Percentiles rank a stretch among this genome's conserved stretches.
These are phyloP conservation scores for Drosophila villosipedis DNA, from an alignment of 2,888 invertebrate genomes.

Conservation along the genomic window DNA sequence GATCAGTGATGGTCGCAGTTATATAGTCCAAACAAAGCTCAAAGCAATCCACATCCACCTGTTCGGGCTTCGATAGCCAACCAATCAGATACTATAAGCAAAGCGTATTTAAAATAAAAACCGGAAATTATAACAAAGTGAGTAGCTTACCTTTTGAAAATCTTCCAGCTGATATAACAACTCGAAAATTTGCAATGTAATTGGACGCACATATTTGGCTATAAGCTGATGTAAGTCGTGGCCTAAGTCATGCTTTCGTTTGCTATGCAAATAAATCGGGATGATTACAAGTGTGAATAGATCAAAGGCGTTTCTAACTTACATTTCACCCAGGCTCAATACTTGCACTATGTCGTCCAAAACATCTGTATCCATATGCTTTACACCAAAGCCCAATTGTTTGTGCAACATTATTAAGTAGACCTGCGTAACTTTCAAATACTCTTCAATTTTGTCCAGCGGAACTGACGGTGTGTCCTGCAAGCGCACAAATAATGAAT, in stretches of 20 bases:
- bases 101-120: not conserved
- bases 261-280: slow-evolving; percentile 35
- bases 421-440: slow-evolving; percentile 59
- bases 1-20: slow-evolving; percentile 29
- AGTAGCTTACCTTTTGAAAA: slow-evolving; percentile 49
- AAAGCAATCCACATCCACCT: slow-evolving; percentile 9
- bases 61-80: not conserved
- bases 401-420: slow-evolving; percentile 67
- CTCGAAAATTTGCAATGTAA: slow-evolving; percentile 43
- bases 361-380: slow-evolving; percentile 74
- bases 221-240: slow-evolving; percentile 26
- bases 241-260: slow-evolving; percentile 10
- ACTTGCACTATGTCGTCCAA: slow-evolving; percentile 40
- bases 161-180: slow-evolving; percentile 52
- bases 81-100: slow-evolving; percentile 45
- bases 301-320: not conserved
- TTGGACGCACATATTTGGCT: slow-evolving; percentile 46
- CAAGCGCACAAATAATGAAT: slow-evolving; percentile 7
- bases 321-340: slow-evolving; percentile 43
- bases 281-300: not conserved
- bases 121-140: not conserved
- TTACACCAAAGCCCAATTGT: slow-evolving; percentile 41
- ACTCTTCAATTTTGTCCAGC: slow-evolving; percentile 56
- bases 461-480: slow-evolving; percentile 49
- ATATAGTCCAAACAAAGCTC: slow-evolving; percentile 54